Evolutionary conservation across 2,888 invertebrate species (phyloP).

Genomic region (Limenitis camilla): DNA sequence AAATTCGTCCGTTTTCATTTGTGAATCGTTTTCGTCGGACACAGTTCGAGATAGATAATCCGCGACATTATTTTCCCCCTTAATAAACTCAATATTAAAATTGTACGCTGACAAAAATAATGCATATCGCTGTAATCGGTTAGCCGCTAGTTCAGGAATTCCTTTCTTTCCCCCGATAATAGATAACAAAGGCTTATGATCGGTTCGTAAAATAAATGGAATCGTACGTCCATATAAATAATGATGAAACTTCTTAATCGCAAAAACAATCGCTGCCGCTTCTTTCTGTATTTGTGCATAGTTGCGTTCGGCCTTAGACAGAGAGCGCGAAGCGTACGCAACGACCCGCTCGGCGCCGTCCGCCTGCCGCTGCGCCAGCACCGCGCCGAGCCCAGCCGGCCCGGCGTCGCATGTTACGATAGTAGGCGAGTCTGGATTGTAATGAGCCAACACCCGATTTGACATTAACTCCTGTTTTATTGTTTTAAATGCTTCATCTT

Average conservation of each 20-base stretch:
- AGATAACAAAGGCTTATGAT: slow-evolving; percentile 12
- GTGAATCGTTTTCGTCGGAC: not conserved
- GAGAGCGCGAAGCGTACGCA: not conserved
- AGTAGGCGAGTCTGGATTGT: slow-evolving; percentile 1
- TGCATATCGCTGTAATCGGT: slow-evolving; percentile 17
- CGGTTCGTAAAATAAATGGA: no score
- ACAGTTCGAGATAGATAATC: not conserved
- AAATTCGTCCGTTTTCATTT: not conserved
- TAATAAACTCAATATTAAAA: slow-evolving; percentile 4
- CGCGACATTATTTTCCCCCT: slow-evolving; percentile 5
- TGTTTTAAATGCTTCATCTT: slow-evolving; percentile 6
- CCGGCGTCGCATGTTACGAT: not conserved
- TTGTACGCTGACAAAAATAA: no score
- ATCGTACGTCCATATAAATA: not conserved
- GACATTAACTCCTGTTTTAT: slow-evolving; percentile 9
- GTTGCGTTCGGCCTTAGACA: not conserved
- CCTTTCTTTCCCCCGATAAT: slow-evolving; percentile 20
- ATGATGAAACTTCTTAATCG: not conserved
- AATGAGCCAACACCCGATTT: no score
- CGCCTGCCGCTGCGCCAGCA: slow-evolving; percentile 15
- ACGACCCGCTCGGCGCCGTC: slow-evolving; percentile 16
- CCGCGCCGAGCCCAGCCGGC: slow-evolving; percentile 13
- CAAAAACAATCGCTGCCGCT: not conserved
- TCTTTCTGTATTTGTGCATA: not conserved
- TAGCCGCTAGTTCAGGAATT: slow-evolving; percentile 17